A percentile compares a stretch with the other conserved stretches of the same genome.
Conservation (phyloP, 2,888 invertebrate species). For the Erebia palarica region DNA sequence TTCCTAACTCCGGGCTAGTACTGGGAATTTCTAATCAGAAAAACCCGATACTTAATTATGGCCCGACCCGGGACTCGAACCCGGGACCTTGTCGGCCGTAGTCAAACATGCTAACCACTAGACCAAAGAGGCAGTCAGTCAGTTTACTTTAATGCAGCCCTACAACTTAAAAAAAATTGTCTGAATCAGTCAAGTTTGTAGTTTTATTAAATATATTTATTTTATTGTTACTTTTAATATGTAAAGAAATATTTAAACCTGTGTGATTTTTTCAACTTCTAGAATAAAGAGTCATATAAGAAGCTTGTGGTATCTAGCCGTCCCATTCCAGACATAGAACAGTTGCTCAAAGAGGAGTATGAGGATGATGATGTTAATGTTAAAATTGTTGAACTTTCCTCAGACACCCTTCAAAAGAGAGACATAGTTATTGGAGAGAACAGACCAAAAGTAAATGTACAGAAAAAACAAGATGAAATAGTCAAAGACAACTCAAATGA, state of each 20-base stretch:
- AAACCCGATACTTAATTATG: too few species aligned
- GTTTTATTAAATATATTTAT: too few species aligned
- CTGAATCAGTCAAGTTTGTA: too few species aligned
- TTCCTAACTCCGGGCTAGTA: too few species aligned
- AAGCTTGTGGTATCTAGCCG: slow-evolving; percentile 87
- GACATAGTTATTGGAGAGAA: slow-evolving; percentile 89
- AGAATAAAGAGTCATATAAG: slow-evolving; percentile 87
- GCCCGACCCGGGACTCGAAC: too few species aligned
- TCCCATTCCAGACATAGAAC: slow-evolving; percentile 86
- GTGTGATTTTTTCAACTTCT: slow-evolving; percentile 14
- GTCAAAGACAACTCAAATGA: slow-evolving; percentile 49
- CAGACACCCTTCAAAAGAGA: slow-evolving; percentile 86
- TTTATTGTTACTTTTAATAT: neutral
- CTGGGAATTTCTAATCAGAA: too few species aligned
- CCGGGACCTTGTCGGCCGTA: too few species aligned
- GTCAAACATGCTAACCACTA: too few species aligned
- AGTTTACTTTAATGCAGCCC: too few species aligned
- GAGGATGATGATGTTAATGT: slow-evolving; percentile 90
- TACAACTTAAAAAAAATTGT: too few species aligned
- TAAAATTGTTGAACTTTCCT: slow-evolving; percentile 88
- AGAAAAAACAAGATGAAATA: slow-evolving; percentile 45
- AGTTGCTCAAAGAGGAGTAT: slow-evolving; percentile 86
- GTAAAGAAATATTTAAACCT: neutral
- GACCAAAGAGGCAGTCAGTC: too few species aligned
- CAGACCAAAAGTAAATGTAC: slow-evolving; percentile 66